phyloP scores from a whole-genome alignment of 2,888 invertebrate genomes.

The Campoletis raptor region DNA sequence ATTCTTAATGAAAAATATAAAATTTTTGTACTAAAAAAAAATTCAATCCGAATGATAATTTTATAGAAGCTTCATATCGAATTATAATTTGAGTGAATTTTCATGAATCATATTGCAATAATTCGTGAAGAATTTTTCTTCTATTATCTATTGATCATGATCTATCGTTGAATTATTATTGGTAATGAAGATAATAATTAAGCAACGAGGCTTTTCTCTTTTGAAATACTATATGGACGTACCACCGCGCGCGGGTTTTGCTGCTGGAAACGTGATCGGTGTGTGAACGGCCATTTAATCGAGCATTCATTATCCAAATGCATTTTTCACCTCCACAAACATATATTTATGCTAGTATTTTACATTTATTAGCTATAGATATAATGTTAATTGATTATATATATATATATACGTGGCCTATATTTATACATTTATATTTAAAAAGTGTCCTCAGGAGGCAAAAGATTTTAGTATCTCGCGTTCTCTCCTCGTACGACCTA shows the following conservation, averaged over 20 bases:
- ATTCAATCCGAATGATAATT: too few relatives aligned
- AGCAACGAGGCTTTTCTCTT: constrained; percentile 53
- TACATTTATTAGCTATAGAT: background rate
- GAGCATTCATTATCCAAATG: constrained; percentile 42
- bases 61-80: too few relatives aligned
- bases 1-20: too few relatives aligned
- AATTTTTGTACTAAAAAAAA: too few relatives aligned
- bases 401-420: constrained; percentile 27
- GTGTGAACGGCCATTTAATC: constrained; percentile 72
- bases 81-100: too few relatives aligned
- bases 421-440: constrained; percentile 64
- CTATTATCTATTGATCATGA: too few relatives aligned
- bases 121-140: too few relatives aligned
- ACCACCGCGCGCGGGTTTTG: background rate
- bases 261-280: constrained; percentile 72
- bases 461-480: constrained; percentile 64
- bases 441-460: constrained; percentile 63
- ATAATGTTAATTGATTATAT: background rate
- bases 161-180: constrained; percentile 1
- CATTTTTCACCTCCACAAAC: constrained; percentile 14
- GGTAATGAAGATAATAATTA: constrained; percentile 11
- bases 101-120: too few relatives aligned
- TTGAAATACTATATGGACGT: constrained; percentile 64
- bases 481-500: background rate
- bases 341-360: background rate